phyloP scores from a whole-genome alignment of 2,797 vertebrate species.

The Betta splendens region DNA sequence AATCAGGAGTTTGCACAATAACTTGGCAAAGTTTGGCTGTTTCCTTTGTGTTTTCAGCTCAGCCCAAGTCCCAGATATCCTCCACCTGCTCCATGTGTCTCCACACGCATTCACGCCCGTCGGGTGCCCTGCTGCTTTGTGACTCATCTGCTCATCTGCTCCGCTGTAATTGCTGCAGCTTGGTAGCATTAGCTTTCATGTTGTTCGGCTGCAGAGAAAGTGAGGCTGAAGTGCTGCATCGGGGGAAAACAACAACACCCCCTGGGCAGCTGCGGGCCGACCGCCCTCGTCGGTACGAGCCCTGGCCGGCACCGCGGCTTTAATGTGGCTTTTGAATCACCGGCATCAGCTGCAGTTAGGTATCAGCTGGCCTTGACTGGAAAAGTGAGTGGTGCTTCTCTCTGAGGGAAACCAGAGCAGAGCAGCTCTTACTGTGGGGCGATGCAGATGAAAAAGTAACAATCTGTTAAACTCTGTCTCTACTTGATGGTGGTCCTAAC shows the following conservation, averaged over 20 bases:
- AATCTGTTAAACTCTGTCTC: conserved; percentile 37
- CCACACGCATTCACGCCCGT: conserved; percentile 18
- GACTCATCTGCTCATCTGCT: conserved; percentile 76
- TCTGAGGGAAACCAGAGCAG: conserved; percentile 36
- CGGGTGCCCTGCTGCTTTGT: conserved; percentile 50
- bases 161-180: conserved; percentile 72
- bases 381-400: conserved; percentile 57
- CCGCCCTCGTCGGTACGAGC: conserved; percentile 19
- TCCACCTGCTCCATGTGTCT: conserved; percentile 58
- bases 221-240: conserved; percentile 54
- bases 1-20: conserved; percentile 11
- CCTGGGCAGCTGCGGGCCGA: conserved; percentile 57
- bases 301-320: conserved; percentile 51
- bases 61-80: conserved; percentile 40
- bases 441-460: conserved; percentile 45
- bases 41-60: conserved; percentile 39
- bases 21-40: conserved; percentile 8
- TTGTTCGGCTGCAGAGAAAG: conserved; percentile 69
- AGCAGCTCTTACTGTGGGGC: conserved; percentile 37
- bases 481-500: conserved; percentile 32
- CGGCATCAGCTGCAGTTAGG: conserved; percentile 33
- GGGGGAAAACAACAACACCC: conserved; percentile 44
- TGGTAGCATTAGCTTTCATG: conserved; percentile 68
- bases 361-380: conserved; percentile 57
- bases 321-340: conserved; percentile 66